Conservation (phyloP, 2,888 invertebrate genomes). For the Bedellia somnulentella region DNA sequence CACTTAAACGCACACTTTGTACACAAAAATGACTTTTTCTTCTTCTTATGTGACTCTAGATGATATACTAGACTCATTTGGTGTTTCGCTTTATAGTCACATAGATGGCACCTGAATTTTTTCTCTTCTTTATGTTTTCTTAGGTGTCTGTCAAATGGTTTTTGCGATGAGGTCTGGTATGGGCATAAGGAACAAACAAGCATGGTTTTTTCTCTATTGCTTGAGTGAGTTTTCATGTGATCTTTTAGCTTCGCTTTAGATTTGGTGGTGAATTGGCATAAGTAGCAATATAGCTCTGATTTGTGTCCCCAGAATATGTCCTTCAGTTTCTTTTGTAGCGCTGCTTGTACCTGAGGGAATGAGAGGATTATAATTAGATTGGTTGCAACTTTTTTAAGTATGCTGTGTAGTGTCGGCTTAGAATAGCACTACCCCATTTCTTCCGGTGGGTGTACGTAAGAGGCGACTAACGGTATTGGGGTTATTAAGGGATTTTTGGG, state of each 20-base stretch:
- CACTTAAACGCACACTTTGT: too few species aligned
- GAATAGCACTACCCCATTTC: too few species aligned
- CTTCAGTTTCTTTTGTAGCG: conserved; percentile 8
- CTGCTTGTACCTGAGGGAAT: background rate
- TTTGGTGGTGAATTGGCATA: conserved; percentile 19
- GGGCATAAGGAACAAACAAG: conserved; percentile 27
- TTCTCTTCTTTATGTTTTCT: conserved; percentile 27
- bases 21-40: too few species aligned
- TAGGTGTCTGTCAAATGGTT: conserved; percentile 21
- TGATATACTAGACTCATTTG: conserved; percentile 37
- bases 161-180: conserved; percentile 24
- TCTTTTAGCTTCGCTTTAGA: conserved; percentile 12
- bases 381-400: too few species aligned
- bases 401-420: too few species aligned
- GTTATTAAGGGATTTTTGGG: too few species aligned
- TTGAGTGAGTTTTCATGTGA: conserved; percentile 15
- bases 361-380: background rate
- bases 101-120: conserved; percentile 25
- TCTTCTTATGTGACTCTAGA: conserved; percentile 28
- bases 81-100: conserved; percentile 28
- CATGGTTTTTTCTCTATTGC: conserved; percentile 8
- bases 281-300: conserved; percentile 17
- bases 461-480: too few species aligned
- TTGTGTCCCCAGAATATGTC: conserved; percentile 5
- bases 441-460: too few species aligned